Percentiles rank a stretch among this genome's conserved stretches.
These are phyloP conservation scores for Sphenopsis melanotis DNA, from an alignment of 2,797 vertebrate species.

Conservation along the genomic window DNA sequence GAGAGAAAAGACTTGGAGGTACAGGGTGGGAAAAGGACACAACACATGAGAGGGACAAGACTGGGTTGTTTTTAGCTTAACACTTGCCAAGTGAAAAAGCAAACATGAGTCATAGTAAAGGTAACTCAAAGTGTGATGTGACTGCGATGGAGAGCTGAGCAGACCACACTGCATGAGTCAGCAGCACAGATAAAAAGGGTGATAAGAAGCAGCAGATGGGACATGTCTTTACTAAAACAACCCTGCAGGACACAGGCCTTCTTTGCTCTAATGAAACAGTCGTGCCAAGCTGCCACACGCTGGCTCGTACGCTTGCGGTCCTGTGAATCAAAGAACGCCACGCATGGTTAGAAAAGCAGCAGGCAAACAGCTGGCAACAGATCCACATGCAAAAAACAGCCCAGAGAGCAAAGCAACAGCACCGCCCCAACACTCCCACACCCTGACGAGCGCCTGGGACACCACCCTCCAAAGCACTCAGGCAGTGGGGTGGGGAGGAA, in stretches of 20 bases:
- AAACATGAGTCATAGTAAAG: slow-evolving; percentile 63
- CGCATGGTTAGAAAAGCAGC: neutral
- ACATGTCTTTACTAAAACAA: slow-evolving; percentile 49
- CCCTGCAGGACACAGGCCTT: slow-evolving; percentile 35
- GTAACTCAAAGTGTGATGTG: slow-evolving; percentile 38
- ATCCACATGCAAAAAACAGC: neutral
- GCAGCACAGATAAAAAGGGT: slow-evolving; percentile 55
- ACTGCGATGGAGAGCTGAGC: slow-evolving; percentile 42
- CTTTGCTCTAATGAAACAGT: neutral
- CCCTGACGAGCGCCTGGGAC: accelerated
- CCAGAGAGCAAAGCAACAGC: neutral
- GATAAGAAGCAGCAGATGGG: slow-evolving; percentile 67
- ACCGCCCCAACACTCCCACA: neutral
- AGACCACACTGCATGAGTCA: slow-evolving; percentile 60
- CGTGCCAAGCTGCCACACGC: slow-evolving; percentile 2
- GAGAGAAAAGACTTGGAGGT: neutral
- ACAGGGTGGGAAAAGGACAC: neutral
- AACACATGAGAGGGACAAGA: neutral
- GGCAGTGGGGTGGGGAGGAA: neutral
- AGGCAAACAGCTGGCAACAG: neutral
- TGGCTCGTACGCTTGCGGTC: neutral
- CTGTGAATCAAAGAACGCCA: neutral
- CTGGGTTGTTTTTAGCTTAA: neutral
- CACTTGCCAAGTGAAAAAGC: slow-evolving; percentile 36
- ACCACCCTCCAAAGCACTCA: neutral